Evolutionary conservation across 1,140 invertebrate species (phyloP), one percentile per base, ranked within the genome.

Genomic region (Amyelois transitella): DNA sequence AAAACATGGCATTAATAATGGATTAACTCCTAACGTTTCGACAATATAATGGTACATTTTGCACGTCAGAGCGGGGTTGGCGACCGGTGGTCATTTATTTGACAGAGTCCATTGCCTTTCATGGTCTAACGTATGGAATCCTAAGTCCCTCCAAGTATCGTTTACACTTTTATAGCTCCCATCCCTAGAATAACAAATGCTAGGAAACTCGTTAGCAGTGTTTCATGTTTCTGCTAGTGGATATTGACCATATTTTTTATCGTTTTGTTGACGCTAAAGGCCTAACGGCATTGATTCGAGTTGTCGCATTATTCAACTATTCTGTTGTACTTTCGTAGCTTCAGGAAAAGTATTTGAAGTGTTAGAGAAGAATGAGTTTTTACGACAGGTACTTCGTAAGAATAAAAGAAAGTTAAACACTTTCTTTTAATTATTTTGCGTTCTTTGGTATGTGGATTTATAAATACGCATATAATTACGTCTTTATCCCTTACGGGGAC

Each of bases 161-260:
- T 48, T 48, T 48, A 48, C 45, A 48, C 45, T 20, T 48, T 48
- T 48, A 48, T 48, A n/a, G 45, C 45, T 4, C 21, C 20, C 18
- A 48, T 48, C 45, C 20, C 45, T n/a, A 21, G 45, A 48, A 38
- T 38, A 38, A 38, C 32, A 38, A 38, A 38, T 38, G 32, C 32
- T 1, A 38, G 32, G 32, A 38, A 38, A 38, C 32, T 38, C 32
- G 32, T 38, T 38, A 38, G 32, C n/a, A 38, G 32, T 14, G n/a
- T 14, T 38, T 14, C 32, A 14, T 38, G 32, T 38, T 8, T 38
- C 32, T 2, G 6, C 32, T 38, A 14, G 32, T 38, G 32, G 32
- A 38, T 38, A 38, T 38, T 38, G 5, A 38, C 32, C 32, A 38
- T 38, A 38, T 38, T 38, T 38, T 38, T 38, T 38, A 38, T 38